phyloP scores from a whole-genome alignment of 2,113 vertebrate genomes.

The Misgurnus mizolepis region DNA sequence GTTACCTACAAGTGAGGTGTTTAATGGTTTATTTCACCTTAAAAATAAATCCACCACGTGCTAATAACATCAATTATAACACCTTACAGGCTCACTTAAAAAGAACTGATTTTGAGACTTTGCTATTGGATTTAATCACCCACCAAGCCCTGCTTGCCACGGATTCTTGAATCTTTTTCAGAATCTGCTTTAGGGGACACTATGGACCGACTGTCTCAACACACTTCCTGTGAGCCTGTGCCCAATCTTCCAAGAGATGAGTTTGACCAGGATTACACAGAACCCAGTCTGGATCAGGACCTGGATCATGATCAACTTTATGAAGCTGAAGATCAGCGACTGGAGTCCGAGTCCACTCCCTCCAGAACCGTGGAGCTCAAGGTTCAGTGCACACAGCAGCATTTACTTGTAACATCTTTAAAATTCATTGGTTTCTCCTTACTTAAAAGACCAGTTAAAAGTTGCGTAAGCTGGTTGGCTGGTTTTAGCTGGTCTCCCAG shows the following conservation, averaged over 20 bases:
- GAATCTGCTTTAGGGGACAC: constrained; percentile 89
- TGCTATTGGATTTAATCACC: not conserved
- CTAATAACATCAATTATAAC: too few relatives aligned
- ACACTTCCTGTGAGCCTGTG: constrained; percentile 73
- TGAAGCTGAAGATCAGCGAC: constrained; percentile 62
- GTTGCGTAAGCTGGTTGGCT: too few relatives aligned
- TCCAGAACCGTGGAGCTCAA: constrained; percentile 80
- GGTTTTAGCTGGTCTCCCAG: too few relatives aligned
- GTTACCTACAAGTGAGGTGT: not conserved
- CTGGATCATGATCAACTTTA: constrained; percentile 57
- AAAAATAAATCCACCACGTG: not conserved
- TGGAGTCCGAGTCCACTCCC: constrained; percentile 30
- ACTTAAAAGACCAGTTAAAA: not conserved
- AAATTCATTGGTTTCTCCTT: not conserved
- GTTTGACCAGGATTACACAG: constrained; percentile 67
- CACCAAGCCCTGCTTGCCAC: not conserved
- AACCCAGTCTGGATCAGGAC: constrained; percentile 76
- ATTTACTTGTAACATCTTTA: not conserved
- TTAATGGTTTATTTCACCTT: not conserved
- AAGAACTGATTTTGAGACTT: not conserved
- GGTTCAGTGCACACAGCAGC: constrained; percentile 70
- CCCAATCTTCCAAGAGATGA: constrained; percentile 74
- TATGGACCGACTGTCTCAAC: constrained; percentile 79
- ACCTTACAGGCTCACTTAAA: too few relatives aligned
- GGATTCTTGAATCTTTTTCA: constrained; percentile 57